Base-by-base conservation (phyloP, 2,113 vertebrate genomes). In the Phalacrocorax aristotelis region DNA sequence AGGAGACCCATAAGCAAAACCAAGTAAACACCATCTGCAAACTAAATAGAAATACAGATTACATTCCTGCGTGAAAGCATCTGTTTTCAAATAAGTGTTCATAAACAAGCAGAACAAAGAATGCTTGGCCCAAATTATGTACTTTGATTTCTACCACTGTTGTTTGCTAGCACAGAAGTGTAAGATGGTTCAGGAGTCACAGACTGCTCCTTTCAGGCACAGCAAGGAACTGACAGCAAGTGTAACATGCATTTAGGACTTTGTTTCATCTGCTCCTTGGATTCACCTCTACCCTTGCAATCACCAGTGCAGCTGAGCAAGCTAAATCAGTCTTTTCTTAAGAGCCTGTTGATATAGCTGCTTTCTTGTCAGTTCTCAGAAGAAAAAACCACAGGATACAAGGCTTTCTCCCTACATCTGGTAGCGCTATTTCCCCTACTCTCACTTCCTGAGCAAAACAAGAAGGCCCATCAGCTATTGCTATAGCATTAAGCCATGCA, bases 1-100 rank as follows among this genome's bases (percentile, higher is more conserved):
- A 99, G 98, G 32, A 99, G 98, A 36, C 99, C 99, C 99, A 99
- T 99, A 91, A 99, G 97, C 79, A 99, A 97, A 42, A 99, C 98
- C 92, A 99, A 97, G 96, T 99, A 99, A 46, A 99, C 99, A 4
- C 99, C 99, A 77, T 99, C 99, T 97, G 99, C 99, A 98, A 99
- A 99, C 99, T 99, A 81, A 82, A 91, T 6, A 97, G 83, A 97
- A 81, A 48, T 23, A 42, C 2, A 1, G 15, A 52, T 95, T 66
- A 94, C 2, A 69, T 38, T 58, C 26, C 4, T 34, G 74, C 48
- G 32, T 86, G 62, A 82, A 90, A 87, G 26, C 60, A 88, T 58
- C 61, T 85, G 54, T 57, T 83, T 64, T 64, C 84, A 87, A 66
- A 86, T 48, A 58, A 90, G 23, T 61, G 68, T 52, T 89, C 69